Evolutionary conservation across 1,140 invertebrate genomes (phyloP).

Genomic region (Pseudachorutes palmiensis): DNA sequence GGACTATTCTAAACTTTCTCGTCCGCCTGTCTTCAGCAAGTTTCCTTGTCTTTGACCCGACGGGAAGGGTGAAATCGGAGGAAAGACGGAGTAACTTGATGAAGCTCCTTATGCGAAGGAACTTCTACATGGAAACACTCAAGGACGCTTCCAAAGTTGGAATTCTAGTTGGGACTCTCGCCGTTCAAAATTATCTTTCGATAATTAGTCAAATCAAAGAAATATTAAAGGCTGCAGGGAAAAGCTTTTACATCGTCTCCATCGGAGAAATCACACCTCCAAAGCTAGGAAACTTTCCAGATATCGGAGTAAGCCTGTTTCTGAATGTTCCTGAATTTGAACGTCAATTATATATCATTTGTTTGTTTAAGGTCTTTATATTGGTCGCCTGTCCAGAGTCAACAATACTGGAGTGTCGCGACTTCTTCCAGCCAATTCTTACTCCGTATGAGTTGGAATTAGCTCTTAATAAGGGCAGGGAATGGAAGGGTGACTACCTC

Average conservation of each 20-base stretch:
- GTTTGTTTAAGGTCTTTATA: conserved; percentile 54
- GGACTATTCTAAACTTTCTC: conserved; percentile 48
- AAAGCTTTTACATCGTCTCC: conserved; percentile 81
- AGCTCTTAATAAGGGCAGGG: conserved; percentile 47
- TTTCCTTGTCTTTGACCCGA: conserved; percentile 45
- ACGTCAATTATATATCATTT: not conserved
- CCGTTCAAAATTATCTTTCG: conserved; percentile 66
- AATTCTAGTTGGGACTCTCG: conserved; percentile 78
- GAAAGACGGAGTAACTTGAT: conserved; percentile 33
- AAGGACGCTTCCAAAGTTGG: conserved; percentile 79
- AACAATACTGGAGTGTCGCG: conserved; percentile 65
- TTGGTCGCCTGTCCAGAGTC: conserved; percentile 76
- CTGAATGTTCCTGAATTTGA: not conserved
- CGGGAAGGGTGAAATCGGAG: conserved; percentile 29
- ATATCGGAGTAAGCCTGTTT: conserved; percentile 48
- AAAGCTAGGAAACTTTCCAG: conserved; percentile 87
- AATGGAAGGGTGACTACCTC: conserved; percentile 18
- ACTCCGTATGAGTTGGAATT: conserved; percentile 89
- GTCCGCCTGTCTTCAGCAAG: conserved; percentile 44
- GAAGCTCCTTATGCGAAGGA: conserved; percentile 59
- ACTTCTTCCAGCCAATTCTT: conserved; percentile 80
- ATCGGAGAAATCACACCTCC: conserved; percentile 85
- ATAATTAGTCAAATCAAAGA: conserved; percentile 67
- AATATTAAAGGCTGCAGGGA: conserved; percentile 61
- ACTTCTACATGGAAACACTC: conserved; percentile 75